Evolutionary conservation across 2,797 vertebrate genomes (phyloP), one percentile per base, ranked within the genome.

Genomic region (Danio tinwini): DNA sequence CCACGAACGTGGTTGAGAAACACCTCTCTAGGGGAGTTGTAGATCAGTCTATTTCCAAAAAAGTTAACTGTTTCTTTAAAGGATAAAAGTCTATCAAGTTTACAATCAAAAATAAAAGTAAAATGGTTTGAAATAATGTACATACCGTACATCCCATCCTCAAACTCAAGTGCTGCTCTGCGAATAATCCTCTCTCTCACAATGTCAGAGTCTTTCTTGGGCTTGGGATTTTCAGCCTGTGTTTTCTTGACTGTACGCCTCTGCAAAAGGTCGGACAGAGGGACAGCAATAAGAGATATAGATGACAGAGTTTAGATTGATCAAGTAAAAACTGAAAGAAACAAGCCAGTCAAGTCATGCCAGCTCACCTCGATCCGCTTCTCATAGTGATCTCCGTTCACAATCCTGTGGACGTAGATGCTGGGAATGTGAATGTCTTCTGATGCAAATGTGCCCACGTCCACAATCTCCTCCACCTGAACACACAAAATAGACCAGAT

Each of bases 101-200:
- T 47, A 67, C 63, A 53, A 53, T 21, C 1, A 53, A 13, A 21
- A 44, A 37, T 21, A 4, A 11, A 45, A 52, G 69, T 7, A 5
- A 19, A n/a, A 74, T 63, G 47, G 10, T 44, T 52, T 8, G 21
- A 67, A 78, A 45, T 13, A 45, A n/a, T 5, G 16, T 39, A 37
- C 97, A 96, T 99, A 99, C 98, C 98, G 71, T 98, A 99, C 98
- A 99, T 99, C 87, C 97, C 97, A 13, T 99, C 96, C 71, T 97
- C 93, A 89, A 99, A 99, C 88, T 99, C 98, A 58, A 99, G 93
- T 40, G 98, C 98, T 3, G 98, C 98, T 19, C 98, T 90, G 59
- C 94, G 94, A 86, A 99, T 98, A 88, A 99, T 99, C 80, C 96
- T 92, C 85, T 99, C 98, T 71, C 98, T 94, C 72, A 97, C 91